Evolutionary conservation across 2,113 vertebrate species (phyloP).

Genomic region (Piliocolobus tephrosceles): DNA sequence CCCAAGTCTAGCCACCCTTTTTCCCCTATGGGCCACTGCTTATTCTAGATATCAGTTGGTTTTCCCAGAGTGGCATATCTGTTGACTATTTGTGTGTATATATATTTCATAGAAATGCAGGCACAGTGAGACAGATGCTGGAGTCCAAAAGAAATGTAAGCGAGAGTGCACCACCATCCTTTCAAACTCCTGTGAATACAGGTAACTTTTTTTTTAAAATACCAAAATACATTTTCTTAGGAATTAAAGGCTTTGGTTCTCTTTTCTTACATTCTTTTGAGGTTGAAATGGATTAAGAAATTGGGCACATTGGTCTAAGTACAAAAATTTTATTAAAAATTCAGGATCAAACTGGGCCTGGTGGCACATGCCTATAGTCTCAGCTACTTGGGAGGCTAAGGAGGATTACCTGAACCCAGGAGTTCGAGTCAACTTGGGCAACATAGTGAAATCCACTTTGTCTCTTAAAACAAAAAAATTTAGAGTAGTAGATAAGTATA

Average conservation of each 20-base stretch:
- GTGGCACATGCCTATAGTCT: background rate
- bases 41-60: conserved; percentile 6
- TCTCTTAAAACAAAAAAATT: background rate
- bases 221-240: background rate
- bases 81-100: conserved; percentile 42
- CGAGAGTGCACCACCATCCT: conserved; percentile 78
- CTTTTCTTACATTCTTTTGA: conserved; percentile 37
- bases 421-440: background rate
- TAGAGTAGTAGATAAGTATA: background rate
- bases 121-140: conserved; percentile 88
- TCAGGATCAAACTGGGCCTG: background rate
- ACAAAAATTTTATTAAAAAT: background rate
- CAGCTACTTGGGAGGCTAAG: background rate
- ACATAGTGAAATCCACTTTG: background rate
- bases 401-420: background rate
- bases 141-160: conserved; percentile 86
- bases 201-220: conserved; percentile 74
- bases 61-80: background rate
- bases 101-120: conserved; percentile 80
- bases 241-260: conserved; percentile 12
- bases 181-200: conserved; percentile 82
- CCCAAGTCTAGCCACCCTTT: background rate
- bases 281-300: conserved; percentile 29
- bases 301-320: background rate
- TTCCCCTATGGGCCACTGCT: background rate